Evolutionary conservation across 2,888 invertebrate species (phyloP).

Genomic region (Malthinus seriepunctatus): DNA sequence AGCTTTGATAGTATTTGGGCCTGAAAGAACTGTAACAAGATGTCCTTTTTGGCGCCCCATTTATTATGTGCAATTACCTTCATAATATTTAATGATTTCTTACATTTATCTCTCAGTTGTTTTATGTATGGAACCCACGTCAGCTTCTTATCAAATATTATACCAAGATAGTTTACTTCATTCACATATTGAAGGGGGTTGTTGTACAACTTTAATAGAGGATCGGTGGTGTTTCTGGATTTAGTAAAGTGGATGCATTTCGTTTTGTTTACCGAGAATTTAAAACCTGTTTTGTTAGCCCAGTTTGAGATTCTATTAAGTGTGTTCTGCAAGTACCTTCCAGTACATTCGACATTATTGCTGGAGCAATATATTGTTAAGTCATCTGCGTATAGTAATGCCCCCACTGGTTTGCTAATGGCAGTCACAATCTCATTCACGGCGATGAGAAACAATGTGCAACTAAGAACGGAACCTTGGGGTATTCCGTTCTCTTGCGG

Average conservation of each 20-base stretch:
- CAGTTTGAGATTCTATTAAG: background rate
- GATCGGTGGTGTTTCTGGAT: background rate
- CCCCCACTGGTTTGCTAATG: background rate
- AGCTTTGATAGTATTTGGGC: too few relatives aligned
- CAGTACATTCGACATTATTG: background rate
- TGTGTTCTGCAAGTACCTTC: background rate
- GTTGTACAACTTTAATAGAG: background rate
- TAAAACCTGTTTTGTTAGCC: background rate
- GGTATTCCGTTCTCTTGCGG: slow-evolving; percentile 10
- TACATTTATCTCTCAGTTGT: background rate
- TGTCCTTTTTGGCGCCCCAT: background rate
- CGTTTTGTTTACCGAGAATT: background rate
- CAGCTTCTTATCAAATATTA: background rate
- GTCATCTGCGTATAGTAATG: background rate
- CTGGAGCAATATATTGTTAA: background rate
- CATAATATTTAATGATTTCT: background rate
- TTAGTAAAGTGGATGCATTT: background rate
- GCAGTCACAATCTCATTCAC: slow-evolving; percentile 18
- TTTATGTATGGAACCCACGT: background rate
- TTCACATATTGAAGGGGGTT: background rate
- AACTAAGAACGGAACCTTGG: slow-evolving; percentile 23
- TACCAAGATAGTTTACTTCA: background rate
- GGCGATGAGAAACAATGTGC: slow-evolving; percentile 24
- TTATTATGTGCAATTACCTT: slow-evolving; percentile 14
- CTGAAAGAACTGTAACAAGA: too few relatives aligned